A percentile compares a stretch with the other conserved stretches of the same genome.
Evolutionary conservation across 2,797 vertebrate species (phyloP).

Genomic region (Typhlichthys eigenmanni): DNA sequence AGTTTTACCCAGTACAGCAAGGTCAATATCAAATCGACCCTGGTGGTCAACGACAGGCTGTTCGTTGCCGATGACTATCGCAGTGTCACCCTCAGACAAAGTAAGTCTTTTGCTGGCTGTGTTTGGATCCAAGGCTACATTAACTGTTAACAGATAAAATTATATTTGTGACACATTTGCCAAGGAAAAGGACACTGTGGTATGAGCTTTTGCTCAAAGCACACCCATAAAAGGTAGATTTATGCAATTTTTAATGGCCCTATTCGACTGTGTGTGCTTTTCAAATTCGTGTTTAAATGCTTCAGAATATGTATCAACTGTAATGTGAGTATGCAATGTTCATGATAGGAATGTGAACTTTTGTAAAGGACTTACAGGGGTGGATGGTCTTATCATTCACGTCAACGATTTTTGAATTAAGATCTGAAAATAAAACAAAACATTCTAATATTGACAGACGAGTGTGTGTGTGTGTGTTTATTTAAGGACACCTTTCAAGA

Average conservation of each 20-base stretch:
- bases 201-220: no score
- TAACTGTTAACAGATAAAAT: conserved; percentile 36
- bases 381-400: conserved; percentile 4
- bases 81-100: conserved; percentile 33
- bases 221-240: no score
- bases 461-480: no score
- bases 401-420: fast-evolving
- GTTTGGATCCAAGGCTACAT: conserved; percentile 31
- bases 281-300: no score
- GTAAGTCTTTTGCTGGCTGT: conserved; percentile 47
- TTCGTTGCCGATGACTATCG: not conserved
- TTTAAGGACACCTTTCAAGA: no score
- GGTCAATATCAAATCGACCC: conserved; percentile 39
- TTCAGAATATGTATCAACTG: no score
- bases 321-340: not conserved
- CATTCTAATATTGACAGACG: no score
- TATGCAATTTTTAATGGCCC: no score
- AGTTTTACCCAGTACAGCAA: conserved; percentile 37
- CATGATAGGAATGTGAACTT: not conserved
- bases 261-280: no score
- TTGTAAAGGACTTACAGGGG: conserved; percentile 32
- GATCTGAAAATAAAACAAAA: no score
- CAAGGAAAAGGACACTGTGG: no score
- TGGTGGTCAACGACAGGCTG: conserved; percentile 4
- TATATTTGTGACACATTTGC: not conserved